A percentile compares a stretch with the other conserved stretches of the same genome.
Conservation (phyloP, 2,797 vertebrate genomes). For the Eutrigla gurnardus region DNA sequence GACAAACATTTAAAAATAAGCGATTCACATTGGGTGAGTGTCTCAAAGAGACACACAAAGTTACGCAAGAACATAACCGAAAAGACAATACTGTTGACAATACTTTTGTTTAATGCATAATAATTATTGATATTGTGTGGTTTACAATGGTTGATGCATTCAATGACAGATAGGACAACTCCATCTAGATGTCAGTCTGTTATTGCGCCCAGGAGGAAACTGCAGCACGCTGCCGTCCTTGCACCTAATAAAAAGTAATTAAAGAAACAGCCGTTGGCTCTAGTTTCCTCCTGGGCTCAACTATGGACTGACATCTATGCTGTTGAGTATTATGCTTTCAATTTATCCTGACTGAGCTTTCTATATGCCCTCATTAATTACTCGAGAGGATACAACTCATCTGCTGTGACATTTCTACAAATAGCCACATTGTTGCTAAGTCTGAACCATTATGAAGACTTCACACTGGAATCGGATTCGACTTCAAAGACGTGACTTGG, state of each 20-base stretch:
- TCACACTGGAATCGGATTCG: not conserved
- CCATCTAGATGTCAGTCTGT: not conserved
- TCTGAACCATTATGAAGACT: slow-evolving; percentile 12
- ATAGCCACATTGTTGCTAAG: slow-evolving; percentile 8
- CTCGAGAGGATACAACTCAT: slow-evolving; percentile 12
- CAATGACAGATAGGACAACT: not conserved
- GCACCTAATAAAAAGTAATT: slow-evolving; percentile 31
- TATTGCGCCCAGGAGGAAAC: slow-evolving; percentile 2
- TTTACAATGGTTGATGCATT: not conserved
- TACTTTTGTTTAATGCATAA: not conserved
- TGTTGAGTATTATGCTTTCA: slow-evolving; percentile 14
- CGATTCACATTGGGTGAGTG: not conserved
- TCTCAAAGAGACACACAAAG: not conserved
- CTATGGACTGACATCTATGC: slow-evolving; percentile 5
- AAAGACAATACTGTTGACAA: not conserved
- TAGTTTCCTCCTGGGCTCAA: slow-evolving; percentile 8
- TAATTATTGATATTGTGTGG: not conserved
- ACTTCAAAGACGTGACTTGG: not conserved
- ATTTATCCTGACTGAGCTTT: slow-evolving; percentile 9
- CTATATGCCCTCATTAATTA: slow-evolving; percentile 1
- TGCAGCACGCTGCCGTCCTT: slow-evolving; percentile 15
- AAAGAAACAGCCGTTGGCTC: slow-evolving; percentile 24
- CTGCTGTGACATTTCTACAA: not conserved
- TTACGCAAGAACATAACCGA: not conserved
- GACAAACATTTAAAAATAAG: not conserved